Evolutionary conservation across 2,888 invertebrate genomes (phyloP).

Genomic region (Patella pellucida): DNA sequence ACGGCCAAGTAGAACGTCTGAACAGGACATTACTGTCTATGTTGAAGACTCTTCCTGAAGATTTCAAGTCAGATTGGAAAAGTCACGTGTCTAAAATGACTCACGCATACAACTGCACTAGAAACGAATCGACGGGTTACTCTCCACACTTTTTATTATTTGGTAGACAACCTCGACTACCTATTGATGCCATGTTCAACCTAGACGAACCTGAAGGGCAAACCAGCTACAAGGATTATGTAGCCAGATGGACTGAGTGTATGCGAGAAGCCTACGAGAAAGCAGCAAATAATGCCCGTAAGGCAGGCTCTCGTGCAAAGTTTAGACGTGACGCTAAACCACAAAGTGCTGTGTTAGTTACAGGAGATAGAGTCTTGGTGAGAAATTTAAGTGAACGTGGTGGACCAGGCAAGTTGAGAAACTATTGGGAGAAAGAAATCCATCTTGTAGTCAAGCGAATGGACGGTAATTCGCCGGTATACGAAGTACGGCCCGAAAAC

Average conservation of each 20-base stretch:
- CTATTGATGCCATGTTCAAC: conserved; percentile 21
- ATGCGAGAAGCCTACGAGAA: conserved; percentile 31
- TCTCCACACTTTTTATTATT: conserved; percentile 32
- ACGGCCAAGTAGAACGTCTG: not conserved
- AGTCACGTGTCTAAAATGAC: conserved; percentile 32
- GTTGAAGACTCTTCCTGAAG: conserved; percentile 18
- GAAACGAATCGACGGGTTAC: conserved; percentile 31
- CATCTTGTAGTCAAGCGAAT: conserved; percentile 22
- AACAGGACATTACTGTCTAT: not conserved
- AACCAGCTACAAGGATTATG: conserved; percentile 10
- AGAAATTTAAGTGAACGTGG: conserved; percentile 28
- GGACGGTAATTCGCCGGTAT: conserved; percentile 21
- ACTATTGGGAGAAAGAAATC: conserved; percentile 31
- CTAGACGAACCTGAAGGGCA: conserved; percentile 7
- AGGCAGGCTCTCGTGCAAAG: not conserved
- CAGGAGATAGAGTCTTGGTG: conserved; percentile 30
- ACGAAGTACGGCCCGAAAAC: conserved; percentile 23
- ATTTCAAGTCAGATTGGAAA: conserved; percentile 28
- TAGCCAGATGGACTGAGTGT: conserved; percentile 21
- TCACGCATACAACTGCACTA: conserved; percentile 41
- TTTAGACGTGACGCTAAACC: conserved; percentile 4
- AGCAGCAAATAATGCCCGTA: conserved; percentile 24
- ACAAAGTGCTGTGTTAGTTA: conserved; percentile 10
- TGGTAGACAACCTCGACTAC: conserved; percentile 23
- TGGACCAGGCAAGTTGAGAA: conserved; percentile 34